Evolutionary conservation across 1,140 invertebrate genomes (phyloP), one percentile per base, ranked within the genome.

Genomic region (Tribolium madens): DNA sequence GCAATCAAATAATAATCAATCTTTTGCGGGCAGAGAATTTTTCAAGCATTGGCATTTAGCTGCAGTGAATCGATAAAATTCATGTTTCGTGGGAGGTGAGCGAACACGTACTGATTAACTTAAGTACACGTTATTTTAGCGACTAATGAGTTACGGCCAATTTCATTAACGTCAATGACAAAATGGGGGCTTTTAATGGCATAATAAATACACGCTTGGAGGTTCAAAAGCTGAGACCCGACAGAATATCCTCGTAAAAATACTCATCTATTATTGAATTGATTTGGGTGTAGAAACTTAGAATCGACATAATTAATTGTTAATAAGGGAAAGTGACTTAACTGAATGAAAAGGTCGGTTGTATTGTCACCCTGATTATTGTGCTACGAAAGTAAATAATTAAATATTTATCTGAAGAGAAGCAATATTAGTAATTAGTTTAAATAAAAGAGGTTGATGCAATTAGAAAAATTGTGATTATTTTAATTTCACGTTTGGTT

Each of bases 111-210:
- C 57, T 64, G 57, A 64, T 64, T 64, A 33, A 64, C 21, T 33
- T 64, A 64, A 64, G 57, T 64, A 33, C 14, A 33, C 57, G 57
- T 64, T 64, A 64, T 26, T 64, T 64, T 64, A 26, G n/a, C n/a
- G 31, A 64, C n/a, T 64, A 64, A 64, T 64, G 57, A 64, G 57
- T 64, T 64, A 33, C n/a, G 26, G 57, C n/a, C 57, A 64, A 64
- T 64, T 64, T 64, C 57, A 64, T 64, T 64, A 64, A 64, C 26
- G 57, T 64, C 57, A 64, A 64, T 64, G 57, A 64, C 57, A 64
- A 64, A 31, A 64, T 64, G 57, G 57, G 36, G 31, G 57, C n/a
- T 33, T 64, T 64, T 64, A 64, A 64, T 64, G 57, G 57, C 18
- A 64, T 64, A 64, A 33, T 33, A 64, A 64, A 33, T 31, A 31